Evolutionary conservation across 2,113 vertebrate genomes (phyloP).

Genomic region (Nanger granti): DNA sequence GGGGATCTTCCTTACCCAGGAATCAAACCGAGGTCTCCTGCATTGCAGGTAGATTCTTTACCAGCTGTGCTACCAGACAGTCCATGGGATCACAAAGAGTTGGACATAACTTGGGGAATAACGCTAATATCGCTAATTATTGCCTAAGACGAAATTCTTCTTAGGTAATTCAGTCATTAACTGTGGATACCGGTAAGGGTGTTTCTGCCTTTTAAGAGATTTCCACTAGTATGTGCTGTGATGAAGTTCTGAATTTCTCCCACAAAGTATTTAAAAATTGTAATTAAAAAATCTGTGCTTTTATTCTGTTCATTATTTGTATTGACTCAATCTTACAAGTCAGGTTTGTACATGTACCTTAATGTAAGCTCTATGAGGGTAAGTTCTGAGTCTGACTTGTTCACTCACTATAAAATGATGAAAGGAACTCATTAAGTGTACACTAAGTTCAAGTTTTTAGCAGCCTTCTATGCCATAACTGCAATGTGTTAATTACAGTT

Average conservation of each 20-base stretch:
- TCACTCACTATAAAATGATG: background rate
- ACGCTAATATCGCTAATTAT: background rate
- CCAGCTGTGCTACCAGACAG: background rate
- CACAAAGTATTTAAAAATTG: background rate
- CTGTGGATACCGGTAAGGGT: background rate
- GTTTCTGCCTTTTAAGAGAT: background rate
- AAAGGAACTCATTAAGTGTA: background rate
- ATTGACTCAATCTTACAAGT: background rate
- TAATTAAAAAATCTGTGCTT: background rate
- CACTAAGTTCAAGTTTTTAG: background rate
- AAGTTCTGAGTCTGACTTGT: background rate
- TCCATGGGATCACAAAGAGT: background rate
- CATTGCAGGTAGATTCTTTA: background rate
- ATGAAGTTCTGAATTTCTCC: background rate
- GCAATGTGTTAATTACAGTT: background rate
- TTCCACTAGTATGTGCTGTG: background rate
- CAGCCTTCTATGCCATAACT: background rate
- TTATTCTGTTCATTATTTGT: background rate
- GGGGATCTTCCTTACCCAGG: background rate
- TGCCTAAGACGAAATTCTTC: background rate
- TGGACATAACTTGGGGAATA: background rate
- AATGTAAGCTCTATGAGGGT: background rate
- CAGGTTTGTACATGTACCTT: background rate
- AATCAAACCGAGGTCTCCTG: rapidly evolving
- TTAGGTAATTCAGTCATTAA: background rate